Percentiles rank a stretch among this genome's conserved stretches.
Conservation (phyloP, 2,888 invertebrate genomes). For the Chydorus sphaericus region DNA sequence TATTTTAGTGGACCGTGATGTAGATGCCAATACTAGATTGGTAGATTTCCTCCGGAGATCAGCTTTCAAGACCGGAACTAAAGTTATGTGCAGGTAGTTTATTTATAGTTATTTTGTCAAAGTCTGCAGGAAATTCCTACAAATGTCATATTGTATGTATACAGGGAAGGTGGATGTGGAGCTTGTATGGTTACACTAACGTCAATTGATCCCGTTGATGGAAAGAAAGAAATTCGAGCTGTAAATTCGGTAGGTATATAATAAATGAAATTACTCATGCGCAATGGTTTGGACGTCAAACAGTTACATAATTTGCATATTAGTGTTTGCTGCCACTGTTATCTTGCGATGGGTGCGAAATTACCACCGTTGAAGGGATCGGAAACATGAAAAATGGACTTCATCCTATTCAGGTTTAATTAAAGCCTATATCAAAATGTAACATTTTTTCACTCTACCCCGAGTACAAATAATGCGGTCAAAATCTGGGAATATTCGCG, state of each 20-base stretch:
- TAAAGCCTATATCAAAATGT: neutral
- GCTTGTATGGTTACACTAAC: constrained; percentile 42
- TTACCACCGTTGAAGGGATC: constrained; percentile 31
- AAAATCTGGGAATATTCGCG: too few species aligned
- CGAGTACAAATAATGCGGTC: too few species aligned
- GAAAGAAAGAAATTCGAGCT: constrained; percentile 37
- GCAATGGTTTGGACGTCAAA: too few species aligned
- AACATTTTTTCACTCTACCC: too few species aligned
- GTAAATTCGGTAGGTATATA: constrained; percentile 43
- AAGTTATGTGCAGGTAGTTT: constrained; percentile 50
- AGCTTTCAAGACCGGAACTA: constrained; percentile 48
- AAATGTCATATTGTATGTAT: neutral
- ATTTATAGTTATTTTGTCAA: too few species aligned
- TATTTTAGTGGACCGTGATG: constrained; percentile 7
- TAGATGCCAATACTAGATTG: constrained; percentile 1
- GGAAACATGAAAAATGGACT: constrained; percentile 26
- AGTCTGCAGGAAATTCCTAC: too few species aligned
- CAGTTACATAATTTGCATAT: constrained; percentile 23
- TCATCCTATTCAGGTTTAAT: constrained; percentile 26
- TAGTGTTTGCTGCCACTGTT: constrained; percentile 31
- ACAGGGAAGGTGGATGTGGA: constrained; percentile 52
- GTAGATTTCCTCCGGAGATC: constrained; percentile 42
- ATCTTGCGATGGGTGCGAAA: constrained; percentile 29
- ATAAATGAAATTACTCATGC: neutral
- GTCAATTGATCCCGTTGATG: constrained; percentile 34